Evolutionary conservation across 2,113 vertebrate species (phyloP), one percentile per base, ranked within the genome.

Genomic region (Ptyas mucosa): DNA sequence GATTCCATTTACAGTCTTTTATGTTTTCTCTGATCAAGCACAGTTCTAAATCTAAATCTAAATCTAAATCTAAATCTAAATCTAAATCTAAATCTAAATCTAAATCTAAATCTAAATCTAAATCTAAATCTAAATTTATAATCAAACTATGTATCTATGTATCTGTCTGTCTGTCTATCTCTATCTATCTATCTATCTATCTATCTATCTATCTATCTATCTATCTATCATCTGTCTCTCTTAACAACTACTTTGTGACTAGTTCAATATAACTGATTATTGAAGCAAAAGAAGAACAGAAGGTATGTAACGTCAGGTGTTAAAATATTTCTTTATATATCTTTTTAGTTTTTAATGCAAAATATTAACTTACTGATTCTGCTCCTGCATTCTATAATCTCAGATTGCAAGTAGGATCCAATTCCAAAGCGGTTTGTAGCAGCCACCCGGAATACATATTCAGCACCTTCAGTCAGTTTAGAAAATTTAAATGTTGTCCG

Each of bases 401-500:
- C 99, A 90, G 99, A 99, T 92, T 99, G 99, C 94, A 99, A 96
- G 96, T 98, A 99, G n/a, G 98, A 99, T 95, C 99, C 99, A 1
- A 98, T 98, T 92, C 99, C 99, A 34, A 99, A 99, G 93, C 98
- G 99, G 96, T 99, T 99, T 24, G 98, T 98, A 52, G 99, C 99
- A 95, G 99, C 99, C 54, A 98, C 98, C 39, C 99, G 98, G 98
- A 99, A 99, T 93, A 99, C 98, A 1, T 99, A 99, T 96, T 99
- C 99, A 55, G 98, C 98, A 95, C 98, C 98, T 97, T 99, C 99
- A 24, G 96, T 98, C 94, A 99, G 97, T 96, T 98, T 99, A 86
- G 96, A 97, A 95, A 99, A 99, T 93, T 98, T 99, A 96, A 98
- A 99, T 18, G 90, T 98, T 64, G 98, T 98, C 95, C 99, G 98